Percentiles rank a stretch among this genome's conserved stretches.
Evolutionary conservation across 2,888 invertebrate species (phyloP).

Genomic region (Strigamia maritima): DNA sequence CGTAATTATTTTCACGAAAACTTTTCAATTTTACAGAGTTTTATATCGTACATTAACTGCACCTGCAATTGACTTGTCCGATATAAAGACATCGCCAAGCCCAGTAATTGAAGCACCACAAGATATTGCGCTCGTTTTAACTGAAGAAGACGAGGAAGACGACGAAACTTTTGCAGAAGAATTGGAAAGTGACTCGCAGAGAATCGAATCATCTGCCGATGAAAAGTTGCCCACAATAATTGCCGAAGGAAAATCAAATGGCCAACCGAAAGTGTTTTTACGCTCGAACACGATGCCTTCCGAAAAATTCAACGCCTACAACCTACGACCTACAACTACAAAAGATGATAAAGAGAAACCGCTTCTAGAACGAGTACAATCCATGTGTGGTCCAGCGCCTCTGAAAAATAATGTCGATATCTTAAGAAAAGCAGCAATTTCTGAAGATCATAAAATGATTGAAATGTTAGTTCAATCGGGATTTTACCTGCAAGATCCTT

Average conservation of each 20-base stretch:
- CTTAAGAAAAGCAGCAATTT: background rate
- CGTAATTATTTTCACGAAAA: background rate
- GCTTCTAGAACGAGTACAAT: background rate
- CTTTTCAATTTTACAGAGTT: background rate
- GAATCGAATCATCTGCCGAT: background rate
- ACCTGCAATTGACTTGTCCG: background rate
- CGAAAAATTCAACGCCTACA: background rate
- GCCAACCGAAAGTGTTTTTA: background rate
- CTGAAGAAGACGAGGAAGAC: background rate
- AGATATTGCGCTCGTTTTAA: background rate
- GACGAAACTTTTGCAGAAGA: background rate
- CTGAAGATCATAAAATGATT: background rate
- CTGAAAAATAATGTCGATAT: background rate
- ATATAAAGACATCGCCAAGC: background rate
- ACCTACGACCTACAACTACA: background rate
- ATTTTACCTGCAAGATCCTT: background rate
- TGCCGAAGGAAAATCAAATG: background rate
- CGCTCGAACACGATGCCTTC: background rate
- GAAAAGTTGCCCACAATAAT: background rate
- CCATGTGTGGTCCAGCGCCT: background rate
- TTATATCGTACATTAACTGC: background rate
- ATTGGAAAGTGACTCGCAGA: background rate
- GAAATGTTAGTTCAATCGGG: background rate
- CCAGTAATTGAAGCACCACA: background rate
- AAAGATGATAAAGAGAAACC: background rate